Conservation (phyloP, 2,888 invertebrate species). For the Ophraella communa region DNA sequence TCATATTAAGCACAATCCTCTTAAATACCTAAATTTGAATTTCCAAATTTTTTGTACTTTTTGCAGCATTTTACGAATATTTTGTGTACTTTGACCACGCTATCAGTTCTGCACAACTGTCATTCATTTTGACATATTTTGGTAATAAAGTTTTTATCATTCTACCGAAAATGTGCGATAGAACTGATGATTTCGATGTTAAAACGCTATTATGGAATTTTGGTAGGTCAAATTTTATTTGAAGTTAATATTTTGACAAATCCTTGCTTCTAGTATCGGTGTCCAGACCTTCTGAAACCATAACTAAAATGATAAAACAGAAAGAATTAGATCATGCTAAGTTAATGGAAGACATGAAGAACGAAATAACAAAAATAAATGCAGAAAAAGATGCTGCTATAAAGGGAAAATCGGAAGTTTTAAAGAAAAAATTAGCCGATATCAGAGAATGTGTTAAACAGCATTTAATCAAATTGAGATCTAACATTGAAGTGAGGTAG, state of each 20-base stretch:
- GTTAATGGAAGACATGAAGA: slow-evolving; percentile 36
- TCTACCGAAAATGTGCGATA: slow-evolving; percentile 25
- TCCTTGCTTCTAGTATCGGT: slow-evolving; percentile 24
- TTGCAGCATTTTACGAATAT: no score
- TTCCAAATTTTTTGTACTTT: no score
- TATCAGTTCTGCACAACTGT: no score
- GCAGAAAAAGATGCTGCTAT: slow-evolving; percentile 43
- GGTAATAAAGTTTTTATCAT: not conserved
- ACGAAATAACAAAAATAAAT: slow-evolving; percentile 39
- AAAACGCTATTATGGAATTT: slow-evolving; percentile 39
- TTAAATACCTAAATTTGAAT: no score
- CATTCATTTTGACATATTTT: not conserved
- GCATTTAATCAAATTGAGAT: slow-evolving; percentile 17
- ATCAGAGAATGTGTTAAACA: slow-evolving; percentile 34
- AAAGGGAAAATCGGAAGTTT: slow-evolving; percentile 34
- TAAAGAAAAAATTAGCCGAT: slow-evolving; percentile 30
- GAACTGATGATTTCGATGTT: slow-evolving; percentile 35
- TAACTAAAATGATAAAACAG: slow-evolving; percentile 37
- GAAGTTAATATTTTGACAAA: not conserved
- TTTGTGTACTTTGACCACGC: not conserved
- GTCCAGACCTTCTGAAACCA: slow-evolving; percentile 32
- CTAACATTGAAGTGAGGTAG: slow-evolving; percentile 11
- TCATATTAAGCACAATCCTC: no score
- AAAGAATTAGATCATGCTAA: slow-evolving; percentile 39
- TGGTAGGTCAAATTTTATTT: slow-evolving; percentile 30